Base-by-base conservation (phyloP, 2,888 invertebrate species). In the Antheraea assamensis region DNA sequence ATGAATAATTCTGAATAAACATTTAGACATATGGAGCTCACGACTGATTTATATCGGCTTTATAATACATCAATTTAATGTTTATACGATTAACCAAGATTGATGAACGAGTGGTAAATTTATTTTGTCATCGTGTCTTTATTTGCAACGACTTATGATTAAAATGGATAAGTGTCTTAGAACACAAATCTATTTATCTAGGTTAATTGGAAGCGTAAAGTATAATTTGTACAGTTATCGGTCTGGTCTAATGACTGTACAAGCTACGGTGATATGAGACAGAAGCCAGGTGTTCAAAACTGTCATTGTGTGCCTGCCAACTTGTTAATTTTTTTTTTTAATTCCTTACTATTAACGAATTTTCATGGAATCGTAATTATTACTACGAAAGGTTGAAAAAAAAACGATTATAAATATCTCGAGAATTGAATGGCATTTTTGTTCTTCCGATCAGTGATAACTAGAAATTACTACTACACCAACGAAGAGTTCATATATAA, bases 221-320 rank as follows among this genome's bases (percentile, higher is more conserved):
- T 77, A 78, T 81, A 75, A 76, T 81, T 85, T 79, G 80, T 86
- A 82, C 83, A 78, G 82, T 82, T 82, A 80, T 82, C 81, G 78
- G 75, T 78, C 76, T 78, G 78, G 83, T 87, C 79, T 76, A 80
- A 78, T 77, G 76, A 87, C 88, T 85, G 90, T 90, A 91, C 90
- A 89, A 82, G 80, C 75, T 78, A 78, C 79, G 80, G 78, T 83
- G 86, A 87, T 85, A 84, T 82, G 85, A 83, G 71, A 72, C 81
- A 85, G 85, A 88, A 87, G 17, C 61, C 61, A 64, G 61, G 61
- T 64, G 61, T 64, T 61, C 27, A 64, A 64, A 15, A 17, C 61
- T 27, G 61, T 30, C 27, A 64, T 27, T 30, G 30, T 64, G 4
- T 27, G 61, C 17, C 17, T 64, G 30, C 30, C 61, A 64, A 64